A percentile compares a stretch with the other conserved stretches of the same genome.
Evolutionary conservation across 2,797 vertebrate species (phyloP).

Genomic region (Podargus strigoides): DNA sequence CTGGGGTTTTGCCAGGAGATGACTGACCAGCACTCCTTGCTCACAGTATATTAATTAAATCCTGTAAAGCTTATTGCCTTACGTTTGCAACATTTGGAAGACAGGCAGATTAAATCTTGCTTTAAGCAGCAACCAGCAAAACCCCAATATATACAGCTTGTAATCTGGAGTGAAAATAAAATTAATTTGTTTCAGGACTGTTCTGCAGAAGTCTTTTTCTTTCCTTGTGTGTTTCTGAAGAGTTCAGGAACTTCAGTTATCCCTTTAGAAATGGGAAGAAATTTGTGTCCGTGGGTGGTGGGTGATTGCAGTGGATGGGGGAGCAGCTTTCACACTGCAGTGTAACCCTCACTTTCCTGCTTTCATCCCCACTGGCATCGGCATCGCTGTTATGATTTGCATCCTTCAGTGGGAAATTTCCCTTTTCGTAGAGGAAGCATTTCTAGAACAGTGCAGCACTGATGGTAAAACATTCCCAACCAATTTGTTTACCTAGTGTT

Average conservation of each 20-base stretch:
- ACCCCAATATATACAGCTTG: background rate
- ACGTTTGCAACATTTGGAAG: constrained; percentile 12
- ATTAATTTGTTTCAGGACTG: background rate
- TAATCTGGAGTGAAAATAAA: background rate
- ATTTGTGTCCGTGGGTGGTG: background rate
- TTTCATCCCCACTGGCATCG: background rate
- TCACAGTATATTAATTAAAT: constrained; percentile 8
- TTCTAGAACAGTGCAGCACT: background rate
- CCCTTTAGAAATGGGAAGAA: background rate
- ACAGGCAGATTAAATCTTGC: constrained; percentile 20
- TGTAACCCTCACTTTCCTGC: background rate
- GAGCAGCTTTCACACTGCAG: fast-evolving
- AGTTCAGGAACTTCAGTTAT: background rate
- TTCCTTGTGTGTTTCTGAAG: background rate
- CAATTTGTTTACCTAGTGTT: background rate
- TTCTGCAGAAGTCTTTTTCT: background rate
- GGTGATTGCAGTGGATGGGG: background rate
- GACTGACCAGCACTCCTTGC: background rate
- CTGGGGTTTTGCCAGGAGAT: constrained; percentile 7
- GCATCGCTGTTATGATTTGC: background rate
- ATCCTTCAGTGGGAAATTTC: background rate
- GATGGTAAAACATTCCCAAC: background rate
- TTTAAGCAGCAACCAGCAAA: constrained; percentile 9
- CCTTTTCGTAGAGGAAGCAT: background rate
- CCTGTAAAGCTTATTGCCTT: background rate